These are phyloP conservation scores for Meloe dianella DNA, from an alignment of 2,888 invertebrate species.

Conservation along the genomic window DNA sequence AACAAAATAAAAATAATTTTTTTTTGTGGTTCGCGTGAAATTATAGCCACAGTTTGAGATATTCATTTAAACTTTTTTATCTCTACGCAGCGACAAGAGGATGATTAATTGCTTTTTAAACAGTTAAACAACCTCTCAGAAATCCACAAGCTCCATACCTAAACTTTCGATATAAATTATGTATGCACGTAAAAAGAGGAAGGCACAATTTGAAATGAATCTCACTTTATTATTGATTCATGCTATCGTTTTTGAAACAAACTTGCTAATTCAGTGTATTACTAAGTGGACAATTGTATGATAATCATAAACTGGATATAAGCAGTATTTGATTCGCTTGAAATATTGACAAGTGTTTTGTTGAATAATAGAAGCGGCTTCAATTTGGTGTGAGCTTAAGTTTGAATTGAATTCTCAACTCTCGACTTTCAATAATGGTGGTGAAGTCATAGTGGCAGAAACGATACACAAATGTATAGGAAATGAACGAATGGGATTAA, in stretches of 20 bases:
- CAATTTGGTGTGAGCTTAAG: neutral
- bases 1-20: constrained; percentile 32
- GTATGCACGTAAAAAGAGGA: constrained; percentile 22
- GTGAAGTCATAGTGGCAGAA: neutral
- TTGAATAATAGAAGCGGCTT: neutral
- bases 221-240: neutral
- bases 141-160: constrained; percentile 33
- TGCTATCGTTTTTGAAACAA: neutral
- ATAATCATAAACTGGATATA: neutral
- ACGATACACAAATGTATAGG: neutral
- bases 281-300: neutral
- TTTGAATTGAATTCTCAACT: neutral
- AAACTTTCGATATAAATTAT: constrained; percentile 38
- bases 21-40: constrained; percentile 40
- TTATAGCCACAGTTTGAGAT: constrained; percentile 47
- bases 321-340: neutral
- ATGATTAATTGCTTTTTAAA: constrained; percentile 47
- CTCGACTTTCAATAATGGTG: neutral
- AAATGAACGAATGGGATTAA: neutral
- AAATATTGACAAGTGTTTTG: neutral
- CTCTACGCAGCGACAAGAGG: constrained; percentile 46
- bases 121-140: constrained; percentile 40
- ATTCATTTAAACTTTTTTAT: constrained; percentile 51
- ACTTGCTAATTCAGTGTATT: neutral
- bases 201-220: neutral